Evolutionary conservation across 2,888 invertebrate species (phyloP).

Genomic region (Nysson spinosus): DNA sequence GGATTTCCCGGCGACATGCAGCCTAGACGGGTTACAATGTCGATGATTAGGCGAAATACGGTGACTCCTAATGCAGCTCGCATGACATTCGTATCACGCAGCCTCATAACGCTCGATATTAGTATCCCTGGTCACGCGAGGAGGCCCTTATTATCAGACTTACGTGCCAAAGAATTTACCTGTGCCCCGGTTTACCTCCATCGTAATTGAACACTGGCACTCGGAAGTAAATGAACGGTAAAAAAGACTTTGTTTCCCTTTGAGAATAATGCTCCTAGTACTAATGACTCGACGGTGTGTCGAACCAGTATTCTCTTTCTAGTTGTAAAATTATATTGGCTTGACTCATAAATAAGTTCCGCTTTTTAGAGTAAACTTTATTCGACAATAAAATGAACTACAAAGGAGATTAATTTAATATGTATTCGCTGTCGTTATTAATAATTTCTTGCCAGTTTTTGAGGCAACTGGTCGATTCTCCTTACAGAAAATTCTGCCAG

Average conservation of each 20-base stretch:
- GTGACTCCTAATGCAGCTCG: conserved; percentile 25
- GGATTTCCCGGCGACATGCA: conserved; percentile 23
- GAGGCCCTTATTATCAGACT: conserved; percentile 48
- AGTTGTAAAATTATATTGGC: too few relatives aligned
- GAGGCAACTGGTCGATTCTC: too few relatives aligned
- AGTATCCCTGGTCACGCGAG: conserved; percentile 54
- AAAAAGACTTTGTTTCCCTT: conserved; percentile 13
- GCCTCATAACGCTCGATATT: conserved; percentile 53
- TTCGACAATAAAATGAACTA: too few relatives aligned
- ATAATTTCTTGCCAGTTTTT: too few relatives aligned
- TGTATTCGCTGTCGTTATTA: too few relatives aligned
- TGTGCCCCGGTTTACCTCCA: conserved; percentile 14
- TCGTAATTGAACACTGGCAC: conserved; percentile 23
- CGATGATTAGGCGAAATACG: conserved; percentile 44
- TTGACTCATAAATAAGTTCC: too few relatives aligned
- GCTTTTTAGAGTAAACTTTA: too few relatives aligned
- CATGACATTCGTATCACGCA: conserved; percentile 47
- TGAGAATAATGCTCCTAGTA: not conserved
- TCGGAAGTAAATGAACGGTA: conserved; percentile 27
- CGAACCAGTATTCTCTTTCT: too few relatives aligned
- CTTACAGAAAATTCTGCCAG: too few relatives aligned
- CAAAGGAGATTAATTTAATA: too few relatives aligned
- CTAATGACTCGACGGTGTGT: not conserved
- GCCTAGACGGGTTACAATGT: conserved; percentile 43
- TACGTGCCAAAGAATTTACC: conserved; percentile 51